Conservation (phyloP, 2,888 invertebrate species). For the Plagodis dolabraria region DNA sequence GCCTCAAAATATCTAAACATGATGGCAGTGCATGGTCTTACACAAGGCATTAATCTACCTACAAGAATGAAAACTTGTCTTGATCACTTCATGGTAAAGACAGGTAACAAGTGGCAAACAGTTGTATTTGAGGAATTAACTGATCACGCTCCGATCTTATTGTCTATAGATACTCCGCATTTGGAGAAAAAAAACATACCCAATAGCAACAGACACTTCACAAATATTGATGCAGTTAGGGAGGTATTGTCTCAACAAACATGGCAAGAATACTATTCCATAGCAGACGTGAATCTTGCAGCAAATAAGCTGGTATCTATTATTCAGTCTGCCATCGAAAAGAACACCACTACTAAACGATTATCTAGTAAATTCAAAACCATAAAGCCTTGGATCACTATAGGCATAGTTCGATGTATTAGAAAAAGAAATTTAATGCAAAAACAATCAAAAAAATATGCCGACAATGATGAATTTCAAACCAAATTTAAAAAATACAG, state of each 20-base stretch:
- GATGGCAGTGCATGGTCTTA: background rate
- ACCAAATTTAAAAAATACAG: background rate
- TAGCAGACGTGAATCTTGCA: background rate
- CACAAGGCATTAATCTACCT: background rate
- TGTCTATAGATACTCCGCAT: background rate
- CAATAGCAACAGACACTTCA: background rate
- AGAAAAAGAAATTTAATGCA: background rate
- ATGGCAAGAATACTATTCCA: conserved; percentile 1
- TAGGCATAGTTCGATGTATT: background rate
- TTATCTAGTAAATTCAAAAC: background rate
- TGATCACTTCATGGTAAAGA: background rate
- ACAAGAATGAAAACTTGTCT: background rate
- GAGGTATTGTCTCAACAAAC: background rate
- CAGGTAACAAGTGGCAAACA: background rate
- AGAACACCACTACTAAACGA: background rate
- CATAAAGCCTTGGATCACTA: conserved; percentile 1
- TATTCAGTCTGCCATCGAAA: background rate
- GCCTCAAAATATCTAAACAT: background rate
- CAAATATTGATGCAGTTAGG: background rate
- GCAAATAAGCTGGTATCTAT: background rate
- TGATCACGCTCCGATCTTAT: background rate
- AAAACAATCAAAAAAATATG: background rate
- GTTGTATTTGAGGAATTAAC: conserved; percentile 1
- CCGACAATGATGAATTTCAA: background rate
- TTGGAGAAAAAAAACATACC: background rate